Evolutionary conservation across 2,113 vertebrate species (phyloP).

Genomic region (Numenius arquata): DNA sequence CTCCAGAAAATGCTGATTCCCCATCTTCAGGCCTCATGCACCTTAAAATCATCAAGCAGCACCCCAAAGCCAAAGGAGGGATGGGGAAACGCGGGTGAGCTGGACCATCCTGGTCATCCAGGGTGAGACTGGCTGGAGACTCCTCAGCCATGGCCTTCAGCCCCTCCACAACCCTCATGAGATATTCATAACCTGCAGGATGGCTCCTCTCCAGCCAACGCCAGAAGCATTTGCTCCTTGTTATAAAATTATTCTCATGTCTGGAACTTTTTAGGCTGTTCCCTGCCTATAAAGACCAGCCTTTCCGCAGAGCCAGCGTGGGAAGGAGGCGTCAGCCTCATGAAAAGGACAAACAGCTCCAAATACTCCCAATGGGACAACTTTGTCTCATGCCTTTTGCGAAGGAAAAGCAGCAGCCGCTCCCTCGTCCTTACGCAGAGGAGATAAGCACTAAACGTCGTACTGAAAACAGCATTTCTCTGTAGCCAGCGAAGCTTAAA

Average conservation of each 20-base stretch:
- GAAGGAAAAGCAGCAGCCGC: not conserved
- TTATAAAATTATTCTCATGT: not conserved
- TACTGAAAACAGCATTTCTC: not conserved
- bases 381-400: not conserved
- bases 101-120: not conserved
- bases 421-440: not conserved
- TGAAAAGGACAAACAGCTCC: not conserved
- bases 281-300: not conserved
- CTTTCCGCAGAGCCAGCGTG: fast-evolving
- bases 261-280: not conserved
- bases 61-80: not conserved
- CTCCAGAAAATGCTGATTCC: not conserved
- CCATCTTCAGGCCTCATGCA: not conserved
- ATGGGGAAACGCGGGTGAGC: fast-evolving
- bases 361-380: not conserved
- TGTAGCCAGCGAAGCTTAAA: not conserved
- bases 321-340: not conserved
- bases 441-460: not conserved
- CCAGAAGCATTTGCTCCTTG: not conserved
- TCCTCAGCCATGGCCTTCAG: not conserved
- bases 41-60: not conserved
- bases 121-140: not conserved
- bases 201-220: not conserved
- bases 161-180: not conserved
- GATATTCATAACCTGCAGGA: not conserved